These are phyloP conservation scores for Philotrypesis tridentata DNA, from an alignment of 1,140 invertebrate genomes.

Conservation along the genomic window DNA sequence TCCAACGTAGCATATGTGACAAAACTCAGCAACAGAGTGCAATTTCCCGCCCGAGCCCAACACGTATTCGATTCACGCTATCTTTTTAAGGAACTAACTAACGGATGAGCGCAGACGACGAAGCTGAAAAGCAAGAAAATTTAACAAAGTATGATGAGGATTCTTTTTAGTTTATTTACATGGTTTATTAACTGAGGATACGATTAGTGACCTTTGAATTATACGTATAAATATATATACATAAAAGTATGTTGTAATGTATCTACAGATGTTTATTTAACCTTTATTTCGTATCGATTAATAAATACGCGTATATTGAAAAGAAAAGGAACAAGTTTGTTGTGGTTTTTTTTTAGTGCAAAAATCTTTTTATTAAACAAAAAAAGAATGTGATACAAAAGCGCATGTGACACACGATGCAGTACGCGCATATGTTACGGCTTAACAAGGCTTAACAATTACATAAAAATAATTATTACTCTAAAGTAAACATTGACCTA, in stretches of 20 bases:
- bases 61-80: slow-evolving; percentile 54
- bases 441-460: slow-evolving; percentile 37
- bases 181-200: slow-evolving; percentile 60
- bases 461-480: slow-evolving; percentile 45
- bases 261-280: slow-evolving; percentile 62
- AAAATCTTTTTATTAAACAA: slow-evolving; percentile 48
- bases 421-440: slow-evolving; percentile 2
- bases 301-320: slow-evolving; percentile 68
- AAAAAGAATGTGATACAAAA: slow-evolving; percentile 32
- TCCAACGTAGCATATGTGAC: slow-evolving; percentile 72
- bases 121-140: slow-evolving; percentile 52
- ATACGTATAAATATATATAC: slow-evolving; percentile 61
- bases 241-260: slow-evolving; percentile 55
- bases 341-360: slow-evolving; percentile 58
- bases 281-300: slow-evolving; percentile 69
- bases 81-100: slow-evolving; percentile 56
- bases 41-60: slow-evolving; percentile 54
- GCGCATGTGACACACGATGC: slow-evolving; percentile 5
- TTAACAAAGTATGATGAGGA: slow-evolving; percentile 48
- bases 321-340: slow-evolving; percentile 37
- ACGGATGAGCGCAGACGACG: slow-evolving; percentile 46
- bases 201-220: slow-evolving; percentile 51
- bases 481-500: neutral
- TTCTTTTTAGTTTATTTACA: slow-evolving; percentile 59
- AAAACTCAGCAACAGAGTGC: slow-evolving; percentile 56